Percentiles rank a stretch among this genome's conserved stretches.
These are phyloP conservation scores for Folsomia candida DNA, from an alignment of 2,888 invertebrate species.

Conservation along the genomic window DNA sequence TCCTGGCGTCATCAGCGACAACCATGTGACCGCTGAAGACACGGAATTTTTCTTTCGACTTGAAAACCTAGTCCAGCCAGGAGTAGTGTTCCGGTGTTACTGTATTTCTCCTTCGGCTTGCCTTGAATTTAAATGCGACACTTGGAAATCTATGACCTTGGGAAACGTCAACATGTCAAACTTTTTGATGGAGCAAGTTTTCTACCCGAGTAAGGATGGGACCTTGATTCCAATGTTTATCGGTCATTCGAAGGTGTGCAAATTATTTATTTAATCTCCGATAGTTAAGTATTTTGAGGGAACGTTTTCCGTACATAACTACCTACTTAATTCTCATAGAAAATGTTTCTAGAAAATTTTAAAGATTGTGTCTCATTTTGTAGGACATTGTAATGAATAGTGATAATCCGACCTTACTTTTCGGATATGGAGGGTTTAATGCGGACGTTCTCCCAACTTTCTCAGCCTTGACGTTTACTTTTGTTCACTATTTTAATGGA, in stretches of 20 bases:
- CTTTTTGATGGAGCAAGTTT: not conserved
- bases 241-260: too few relatives aligned
- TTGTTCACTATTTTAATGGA: constrained; percentile 9
- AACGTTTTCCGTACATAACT: too few relatives aligned
- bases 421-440: constrained; percentile 12
- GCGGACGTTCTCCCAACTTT: constrained; percentile 10
- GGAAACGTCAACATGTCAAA: not conserved
- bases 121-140: not conserved
- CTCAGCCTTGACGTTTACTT: constrained; percentile 3
- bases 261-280: too few relatives aligned
- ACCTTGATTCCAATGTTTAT: not conserved
- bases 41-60: constrained; percentile 13
- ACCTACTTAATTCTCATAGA: too few relatives aligned
- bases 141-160: not conserved
- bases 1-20: constrained; percentile 4
- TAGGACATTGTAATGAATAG: constrained; percentile 2
- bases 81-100: not conserved
- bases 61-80: constrained; percentile 12
- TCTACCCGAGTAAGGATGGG: not conserved
- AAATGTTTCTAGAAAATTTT: not conserved
- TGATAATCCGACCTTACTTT: not conserved
- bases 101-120: not conserved
- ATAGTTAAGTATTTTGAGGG: too few relatives aligned
- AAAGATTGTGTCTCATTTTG: not conserved
- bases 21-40: not conserved